Conservation (phyloP, 2,888 invertebrate genomes). For the Clanis bilineata region DNA sequence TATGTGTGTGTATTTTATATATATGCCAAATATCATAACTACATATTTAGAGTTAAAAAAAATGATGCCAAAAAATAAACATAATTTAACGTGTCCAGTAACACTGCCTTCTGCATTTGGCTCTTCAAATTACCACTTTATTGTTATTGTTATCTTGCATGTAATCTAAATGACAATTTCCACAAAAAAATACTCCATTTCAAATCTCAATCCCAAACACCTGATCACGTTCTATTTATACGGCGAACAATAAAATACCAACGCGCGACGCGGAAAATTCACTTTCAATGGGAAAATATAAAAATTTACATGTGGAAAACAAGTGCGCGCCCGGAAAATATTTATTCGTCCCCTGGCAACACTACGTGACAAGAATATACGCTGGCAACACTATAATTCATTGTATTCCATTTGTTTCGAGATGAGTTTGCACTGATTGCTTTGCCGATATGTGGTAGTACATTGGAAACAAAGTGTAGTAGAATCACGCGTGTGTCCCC, state of each 20-base stretch:
- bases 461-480: too few species aligned
- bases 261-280: conserved; percentile 49
- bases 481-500: too few species aligned
- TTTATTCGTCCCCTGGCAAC: conserved; percentile 75
- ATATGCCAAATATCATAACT: too few species aligned
- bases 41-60: too few species aligned
- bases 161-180: not conserved
- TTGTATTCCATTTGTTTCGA: conserved; percentile 43
- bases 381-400: conserved; percentile 56
- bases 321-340: conserved; percentile 52
- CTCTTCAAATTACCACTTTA: too few species aligned
- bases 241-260: conserved; percentile 64
- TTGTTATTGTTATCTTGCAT: too few species aligned
- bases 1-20: too few species aligned
- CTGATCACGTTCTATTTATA: conserved; percentile 48
- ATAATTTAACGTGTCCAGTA: too few species aligned
- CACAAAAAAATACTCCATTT: not conserved
- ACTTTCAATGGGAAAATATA: conserved; percentile 62
- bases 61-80: too few species aligned
- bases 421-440: conserved; percentile 16
- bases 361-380: conserved; percentile 67
- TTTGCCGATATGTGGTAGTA: not conserved
- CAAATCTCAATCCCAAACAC: conserved; percentile 34
- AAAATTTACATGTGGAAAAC: conserved; percentile 75
- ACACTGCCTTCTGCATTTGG: too few species aligned